Base-by-base conservation (phyloP, 2,888 invertebrate genomes). In the Biston betularia region DNA sequence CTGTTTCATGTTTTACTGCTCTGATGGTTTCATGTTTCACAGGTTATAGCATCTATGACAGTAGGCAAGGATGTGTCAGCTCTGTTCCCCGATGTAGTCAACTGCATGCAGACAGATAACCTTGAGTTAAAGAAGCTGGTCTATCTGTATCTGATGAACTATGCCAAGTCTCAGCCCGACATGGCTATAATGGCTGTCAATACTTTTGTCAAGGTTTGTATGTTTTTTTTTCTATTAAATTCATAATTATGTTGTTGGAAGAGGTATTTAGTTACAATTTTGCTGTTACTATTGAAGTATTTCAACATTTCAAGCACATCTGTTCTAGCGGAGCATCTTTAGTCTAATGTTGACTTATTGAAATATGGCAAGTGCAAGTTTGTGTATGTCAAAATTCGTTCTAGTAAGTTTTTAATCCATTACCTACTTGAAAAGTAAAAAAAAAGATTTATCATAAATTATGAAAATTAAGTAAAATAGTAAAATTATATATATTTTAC, bases 121-220 rank as follows among this genome's bases (percentile, higher is more conserved):
- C 94, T 99, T 84, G 99, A 99, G 89, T 92, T 99, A 78, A 99
- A 99, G 94, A 99, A 99, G 84, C 94, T 99, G 57, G 99, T 99
- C 0, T 99, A 99, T 89, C 94, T 99, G 59, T 99, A 99, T 87
- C 94, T 99, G 79, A 99, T 99, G 99, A 99, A 99, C 90, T 99
- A 99, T 90, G 99, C 99, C 62, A 99, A 99, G 92, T 99, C 98
- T 61, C 99, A 99, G 90, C 99, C 99, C 0, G 99, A 99, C 87
- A 98, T 99, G 98, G 99, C 99, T 63, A 99, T 99, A 70, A 99
- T 99, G 99, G 99, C 99, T 11, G 99, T 99, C 66, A 99, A 99
- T 93, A 99, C 99, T 8, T 99, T 99, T 94, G 99, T 99, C 74
- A 99, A 99, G 97, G 98, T 98, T 95, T 86, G 93, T 80, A 44